These are phyloP conservation scores for Trematomus bernacchii DNA, from an alignment of 2,797 vertebrate genomes.

Conservation along the genomic window DNA sequence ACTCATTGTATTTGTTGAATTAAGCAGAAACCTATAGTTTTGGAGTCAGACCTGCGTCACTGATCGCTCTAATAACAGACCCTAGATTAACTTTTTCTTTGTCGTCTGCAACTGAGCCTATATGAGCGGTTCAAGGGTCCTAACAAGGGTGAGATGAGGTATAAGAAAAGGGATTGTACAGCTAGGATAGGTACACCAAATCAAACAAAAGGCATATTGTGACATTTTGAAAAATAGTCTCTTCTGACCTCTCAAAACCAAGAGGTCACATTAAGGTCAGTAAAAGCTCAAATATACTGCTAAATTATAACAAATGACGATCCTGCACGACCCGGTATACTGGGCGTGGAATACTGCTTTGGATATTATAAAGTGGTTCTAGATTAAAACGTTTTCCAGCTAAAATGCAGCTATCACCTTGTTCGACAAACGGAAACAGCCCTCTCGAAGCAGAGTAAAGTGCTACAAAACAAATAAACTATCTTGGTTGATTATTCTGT, in stretches of 20 bases:
- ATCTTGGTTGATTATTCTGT: background rate
- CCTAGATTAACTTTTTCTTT: background rate
- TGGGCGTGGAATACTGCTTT: conserved; percentile 65
- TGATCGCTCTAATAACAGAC: conserved; percentile 56
- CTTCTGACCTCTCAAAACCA: conserved; percentile 14
- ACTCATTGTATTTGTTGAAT: conserved; percentile 70
- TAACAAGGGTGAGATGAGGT: conserved; percentile 21
- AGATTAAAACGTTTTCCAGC: conserved; percentile 36
- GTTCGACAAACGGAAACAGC: conserved; percentile 53
- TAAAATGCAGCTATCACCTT: conserved; percentile 31
- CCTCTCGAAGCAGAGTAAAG: conserved; percentile 77
- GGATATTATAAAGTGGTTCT: conserved; percentile 44
- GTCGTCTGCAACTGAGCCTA: background rate
- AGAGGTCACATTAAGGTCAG: conserved; percentile 7
- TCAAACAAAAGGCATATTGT: conserved; percentile 51
- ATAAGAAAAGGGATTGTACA: conserved; percentile 40
- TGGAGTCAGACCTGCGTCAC: conserved; percentile 56
- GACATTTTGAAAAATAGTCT: conserved; percentile 45
- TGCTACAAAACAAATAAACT: conserved; percentile 59
- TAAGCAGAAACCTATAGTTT: conserved; percentile 59
- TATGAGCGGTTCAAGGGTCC: conserved; percentile 2
- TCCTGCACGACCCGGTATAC: conserved; percentile 23
- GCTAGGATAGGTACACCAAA: conserved; percentile 12
- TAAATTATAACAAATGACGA: conserved; percentile 33
- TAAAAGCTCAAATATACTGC: conserved; percentile 21